Percentiles rank a stretch among this genome's conserved stretches.
Conservation (phyloP, 2,888 invertebrate species). For the Scrobipalpa atriplicella region DNA sequence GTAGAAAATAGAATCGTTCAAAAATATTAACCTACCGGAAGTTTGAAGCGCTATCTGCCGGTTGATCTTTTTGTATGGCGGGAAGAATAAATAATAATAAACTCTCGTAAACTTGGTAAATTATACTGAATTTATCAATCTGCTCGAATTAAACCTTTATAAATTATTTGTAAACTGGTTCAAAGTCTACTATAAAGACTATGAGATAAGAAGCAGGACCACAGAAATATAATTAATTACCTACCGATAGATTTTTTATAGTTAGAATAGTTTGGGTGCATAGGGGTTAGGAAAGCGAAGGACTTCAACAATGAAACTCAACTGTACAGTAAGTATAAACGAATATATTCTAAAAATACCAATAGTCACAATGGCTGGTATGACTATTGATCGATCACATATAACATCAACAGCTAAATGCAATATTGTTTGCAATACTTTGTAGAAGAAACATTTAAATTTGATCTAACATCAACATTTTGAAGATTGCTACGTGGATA, state of each 20-base stretch:
- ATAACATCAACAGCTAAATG: constrained; percentile 47
- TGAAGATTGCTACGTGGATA: neutral
- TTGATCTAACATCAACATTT: constrained; percentile 22
- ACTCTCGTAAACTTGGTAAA: too few species aligned
- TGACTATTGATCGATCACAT: constrained; percentile 65
- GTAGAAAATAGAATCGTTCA: neutral
- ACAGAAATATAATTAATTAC: too few species aligned
- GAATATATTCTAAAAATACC: constrained; percentile 71
- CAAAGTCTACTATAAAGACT: neutral
- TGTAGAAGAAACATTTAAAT: neutral
- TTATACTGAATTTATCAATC: too few species aligned
- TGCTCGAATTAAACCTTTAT: too few species aligned
- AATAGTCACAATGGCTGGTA: constrained; percentile 81
- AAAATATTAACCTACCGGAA: constrained; percentile 2
- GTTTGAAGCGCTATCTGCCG: neutral
- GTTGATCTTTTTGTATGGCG: neutral
- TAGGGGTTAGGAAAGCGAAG: too few species aligned
- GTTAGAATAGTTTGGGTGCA: too few species aligned
- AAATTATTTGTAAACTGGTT: neutral
- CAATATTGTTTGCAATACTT: constrained; percentile 5
- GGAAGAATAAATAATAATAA: neutral
- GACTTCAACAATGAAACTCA: constrained; percentile 24
- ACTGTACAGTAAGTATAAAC: constrained; percentile 60
- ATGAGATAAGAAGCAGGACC: too few species aligned
- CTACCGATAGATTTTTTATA: too few species aligned